Conservation (phyloP, 2,888 invertebrate species). For the Caenorhabditis angaria region DNA sequence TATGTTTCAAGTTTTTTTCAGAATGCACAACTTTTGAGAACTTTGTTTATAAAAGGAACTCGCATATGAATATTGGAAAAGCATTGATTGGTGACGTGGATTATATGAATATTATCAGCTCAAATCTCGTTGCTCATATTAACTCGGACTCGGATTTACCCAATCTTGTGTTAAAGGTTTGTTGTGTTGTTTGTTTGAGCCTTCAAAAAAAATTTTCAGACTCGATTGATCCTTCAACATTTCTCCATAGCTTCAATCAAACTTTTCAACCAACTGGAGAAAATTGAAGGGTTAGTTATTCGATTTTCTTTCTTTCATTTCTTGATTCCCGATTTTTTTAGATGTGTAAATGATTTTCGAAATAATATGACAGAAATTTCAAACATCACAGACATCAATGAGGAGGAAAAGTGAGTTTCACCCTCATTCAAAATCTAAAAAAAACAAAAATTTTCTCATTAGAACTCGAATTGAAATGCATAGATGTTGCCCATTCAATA, state of each 20-base stretch:
- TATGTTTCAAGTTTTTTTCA: constrained; percentile 7
- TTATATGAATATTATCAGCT: constrained; percentile 66
- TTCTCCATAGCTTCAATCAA: constrained; percentile 69
- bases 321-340: constrained; percentile 4
- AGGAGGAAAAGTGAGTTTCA: not conserved
- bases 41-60: constrained; percentile 41
- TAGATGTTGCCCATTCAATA: constrained; percentile 40
- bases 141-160: constrained; percentile 63
- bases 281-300: constrained; percentile 22
- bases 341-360: not conserved
- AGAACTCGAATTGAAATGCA: constrained; percentile 14
- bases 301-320: not conserved
- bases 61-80: constrained; percentile 48
- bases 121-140: constrained; percentile 54
- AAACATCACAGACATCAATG: not conserved
- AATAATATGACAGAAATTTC: not conserved
- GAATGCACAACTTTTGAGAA: constrained; percentile 52
- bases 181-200: not conserved
- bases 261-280: constrained; percentile 55
- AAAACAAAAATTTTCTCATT: not conserved
- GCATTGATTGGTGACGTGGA: constrained; percentile 64
- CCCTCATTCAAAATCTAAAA: no score
- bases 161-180: constrained; percentile 65
- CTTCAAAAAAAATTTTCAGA: constrained; percentile 29
- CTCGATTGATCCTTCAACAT: constrained; percentile 68